Base-by-base conservation (phyloP, 1,140 invertebrate species). In the Oryzaephilus surinamensis region DNA sequence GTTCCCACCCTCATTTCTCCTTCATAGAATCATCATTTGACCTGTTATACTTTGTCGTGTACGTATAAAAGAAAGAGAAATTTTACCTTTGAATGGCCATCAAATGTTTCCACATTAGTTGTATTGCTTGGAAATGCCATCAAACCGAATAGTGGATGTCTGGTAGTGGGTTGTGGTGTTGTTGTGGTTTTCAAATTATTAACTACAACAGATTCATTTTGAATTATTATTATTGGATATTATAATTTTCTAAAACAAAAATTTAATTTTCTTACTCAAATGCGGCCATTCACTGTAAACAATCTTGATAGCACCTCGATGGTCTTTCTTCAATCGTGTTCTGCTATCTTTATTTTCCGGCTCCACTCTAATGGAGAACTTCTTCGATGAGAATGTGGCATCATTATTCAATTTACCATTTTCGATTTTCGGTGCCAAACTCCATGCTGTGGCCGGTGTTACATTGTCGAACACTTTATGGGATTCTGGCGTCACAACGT, bases 401-500 rank as follows among this genome's bases (percentile, higher is more conserved):
- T 57, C 48, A 37, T 50, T 57, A 34, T 58, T 58, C 14, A 36
- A 19, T 32, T 43, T 45, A 5, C 51, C 56, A 38, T 45, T 65
- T 60, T 49, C 38, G 27, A 55, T 36, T 43, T 44, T 53, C 36
- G 43, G 53, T 26, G 46, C 44, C 32, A 50, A 46, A 43, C 50
- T 57, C 41, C 48, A 57, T 2, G 50, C 48, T 10, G 48, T 45
- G 4, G 35, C 29, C 16, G 53, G 48, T 24, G 23, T n/a, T 24
- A 3, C n/a, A 50, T 51, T 11, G 45, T 41, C 10, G 46, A 42
- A 13, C 42, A 14, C 36, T 19, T 23, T 24, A 32, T 43, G 32
- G 13, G 78, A 67, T 41, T 77, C 73, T 6, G 81, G 79, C 2
- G 82, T 85, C 2, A 85, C 81, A 6, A 85, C 75, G 49, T 84